These are phyloP conservation scores for Ennomos erosarius DNA, from an alignment of 2,888 invertebrate genomes.

Conservation along the genomic window DNA sequence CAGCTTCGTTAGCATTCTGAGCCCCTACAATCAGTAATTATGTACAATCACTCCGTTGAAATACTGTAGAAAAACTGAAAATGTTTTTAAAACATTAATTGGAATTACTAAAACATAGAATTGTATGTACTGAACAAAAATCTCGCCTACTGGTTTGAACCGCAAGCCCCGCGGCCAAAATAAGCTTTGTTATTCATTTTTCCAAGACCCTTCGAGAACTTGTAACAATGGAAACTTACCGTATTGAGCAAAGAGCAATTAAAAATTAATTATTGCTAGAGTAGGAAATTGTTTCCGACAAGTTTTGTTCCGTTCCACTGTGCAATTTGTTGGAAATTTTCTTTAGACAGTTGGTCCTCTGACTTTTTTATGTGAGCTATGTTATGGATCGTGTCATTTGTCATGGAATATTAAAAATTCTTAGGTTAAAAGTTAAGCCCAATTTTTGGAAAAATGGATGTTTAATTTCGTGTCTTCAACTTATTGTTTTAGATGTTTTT, in stretches of 20 bases:
- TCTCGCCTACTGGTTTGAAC: neutral
- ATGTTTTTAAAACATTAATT: too few species aligned
- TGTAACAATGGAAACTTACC: constrained; percentile 41
- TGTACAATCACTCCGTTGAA: too few species aligned
- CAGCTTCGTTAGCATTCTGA: too few species aligned
- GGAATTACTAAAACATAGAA: too few species aligned
- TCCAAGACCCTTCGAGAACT: constrained; percentile 21
- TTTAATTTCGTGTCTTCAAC: too few species aligned
- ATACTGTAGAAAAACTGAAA: too few species aligned
- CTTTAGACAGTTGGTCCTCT: constrained; percentile 29
- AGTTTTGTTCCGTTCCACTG: constrained; percentile 42
- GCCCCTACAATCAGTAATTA: too few species aligned
- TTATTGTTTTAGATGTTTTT: too few species aligned
- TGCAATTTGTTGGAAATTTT: constrained; percentile 44
- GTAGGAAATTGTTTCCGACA: constrained; percentile 44
- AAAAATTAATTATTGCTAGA: constrained; percentile 59
- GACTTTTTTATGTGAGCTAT: constrained; percentile 9
- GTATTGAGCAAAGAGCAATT: constrained; percentile 48
- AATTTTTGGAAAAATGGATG: too few species aligned
- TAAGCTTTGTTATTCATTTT: constrained; percentile 23
- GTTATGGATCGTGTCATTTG: constrained; percentile 6
- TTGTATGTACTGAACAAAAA: neutral
- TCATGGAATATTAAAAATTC: constrained; percentile 4
- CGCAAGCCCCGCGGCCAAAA: constrained; percentile 5
- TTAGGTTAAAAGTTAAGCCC: too few species aligned